Percentiles rank a stretch among this genome's conserved stretches.
Conservation (phyloP, 2,113 vertebrate species). For the Sminthopsis crassicaudata region DNA sequence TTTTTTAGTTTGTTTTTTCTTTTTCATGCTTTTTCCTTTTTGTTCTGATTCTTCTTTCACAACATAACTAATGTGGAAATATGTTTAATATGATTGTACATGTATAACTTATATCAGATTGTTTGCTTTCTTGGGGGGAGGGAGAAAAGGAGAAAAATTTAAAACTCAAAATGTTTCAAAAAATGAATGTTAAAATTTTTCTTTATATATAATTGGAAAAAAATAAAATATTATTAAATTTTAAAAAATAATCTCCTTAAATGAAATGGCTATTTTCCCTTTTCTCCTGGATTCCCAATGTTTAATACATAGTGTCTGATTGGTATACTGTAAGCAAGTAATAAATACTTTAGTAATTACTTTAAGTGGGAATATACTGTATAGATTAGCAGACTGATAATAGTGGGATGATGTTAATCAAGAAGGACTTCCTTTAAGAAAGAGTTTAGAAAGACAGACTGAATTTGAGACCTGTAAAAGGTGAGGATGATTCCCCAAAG, state of each 20-base stretch:
- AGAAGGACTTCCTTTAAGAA: conserved; percentile 27
- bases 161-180: too few species aligned
- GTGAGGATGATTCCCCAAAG: neutral
- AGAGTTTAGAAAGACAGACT: conserved; percentile 26
- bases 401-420: conserved; percentile 45
- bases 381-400: neutral
- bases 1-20: too few species aligned
- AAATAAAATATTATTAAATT: too few species aligned
- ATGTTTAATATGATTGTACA: too few species aligned
- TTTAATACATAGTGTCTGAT: neutral
- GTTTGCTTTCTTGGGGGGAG: too few species aligned
- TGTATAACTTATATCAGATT: too few species aligned
- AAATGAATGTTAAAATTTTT: too few species aligned
- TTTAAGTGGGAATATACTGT: neutral
- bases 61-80: too few species aligned
- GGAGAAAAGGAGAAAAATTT: too few species aligned
- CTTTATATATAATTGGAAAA: too few species aligned
- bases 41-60: too few species aligned
- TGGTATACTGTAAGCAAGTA: neutral
- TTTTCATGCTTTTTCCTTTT: too few species aligned
- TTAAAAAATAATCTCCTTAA: neutral
- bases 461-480: neutral
- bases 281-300: neutral
- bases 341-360: neutral
- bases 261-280: neutral